Percentiles rank a stretch among this genome's conserved stretches.
Evolutionary conservation across 92 coral and sea anemone species (phyloP).

Genomic region (Parazoanthus swiftii): DNA sequence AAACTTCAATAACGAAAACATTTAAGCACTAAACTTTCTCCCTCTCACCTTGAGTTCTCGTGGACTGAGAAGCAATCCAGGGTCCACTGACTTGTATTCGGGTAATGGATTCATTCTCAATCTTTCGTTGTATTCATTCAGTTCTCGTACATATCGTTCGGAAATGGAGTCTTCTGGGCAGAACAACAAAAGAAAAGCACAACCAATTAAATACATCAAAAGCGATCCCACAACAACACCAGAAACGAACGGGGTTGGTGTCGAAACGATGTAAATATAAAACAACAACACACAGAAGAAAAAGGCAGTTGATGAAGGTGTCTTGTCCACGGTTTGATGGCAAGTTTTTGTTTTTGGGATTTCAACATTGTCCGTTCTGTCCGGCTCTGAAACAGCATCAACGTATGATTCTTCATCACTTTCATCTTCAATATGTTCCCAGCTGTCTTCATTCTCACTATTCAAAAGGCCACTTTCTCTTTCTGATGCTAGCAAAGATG

Average conservation of each 20-base stretch:
- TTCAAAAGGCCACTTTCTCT: constrained; percentile 46
- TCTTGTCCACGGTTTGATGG: constrained; percentile 48
- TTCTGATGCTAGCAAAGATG: constrained; percentile 78
- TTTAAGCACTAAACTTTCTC: too few relatives aligned
- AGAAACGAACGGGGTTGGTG: constrained; percentile 77
- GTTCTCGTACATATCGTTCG: constrained; percentile 81
- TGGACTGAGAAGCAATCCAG: constrained; percentile 65
- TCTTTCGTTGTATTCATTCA: constrained; percentile 70
- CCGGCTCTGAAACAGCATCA: constrained; percentile 29
- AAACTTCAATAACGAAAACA: neutral
- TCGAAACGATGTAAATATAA: constrained; percentile 66
- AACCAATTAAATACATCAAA: constrained; percentile 73
- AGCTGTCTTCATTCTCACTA: constrained; percentile 26
- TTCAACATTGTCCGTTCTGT: constrained; percentile 47
- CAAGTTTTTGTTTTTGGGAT: neutral
- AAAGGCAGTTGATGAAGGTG: constrained; percentile 64
- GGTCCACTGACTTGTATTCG: constrained; percentile 57
- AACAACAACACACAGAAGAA: constrained; percentile 53
- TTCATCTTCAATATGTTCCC: constrained; percentile 52
- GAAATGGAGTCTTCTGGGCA: constrained; percentile 89
- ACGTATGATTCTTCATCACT: constrained; percentile 42
- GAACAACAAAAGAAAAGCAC: constrained; percentile 81
- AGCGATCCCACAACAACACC: constrained; percentile 80
- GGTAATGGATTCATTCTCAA: constrained; percentile 51
- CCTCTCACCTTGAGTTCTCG: constrained; percentile 74